phyloP scores from a whole-genome alignment of 2,797 vertebrate genomes.

The Pelochelys cantorii region DNA sequence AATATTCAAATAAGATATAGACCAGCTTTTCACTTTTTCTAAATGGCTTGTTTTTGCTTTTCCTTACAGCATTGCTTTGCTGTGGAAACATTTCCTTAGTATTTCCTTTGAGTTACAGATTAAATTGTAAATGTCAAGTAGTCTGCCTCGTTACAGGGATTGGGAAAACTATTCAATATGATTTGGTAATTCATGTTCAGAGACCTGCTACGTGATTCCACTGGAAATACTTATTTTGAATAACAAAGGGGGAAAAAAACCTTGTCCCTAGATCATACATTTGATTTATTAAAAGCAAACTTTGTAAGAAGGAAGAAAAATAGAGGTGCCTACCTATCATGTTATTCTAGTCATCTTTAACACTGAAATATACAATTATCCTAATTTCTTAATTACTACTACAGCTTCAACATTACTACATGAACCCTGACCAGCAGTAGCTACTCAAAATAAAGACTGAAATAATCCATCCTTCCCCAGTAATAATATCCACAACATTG shows the following conservation, averaged over 20 bases:
- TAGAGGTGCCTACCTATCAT: not conserved
- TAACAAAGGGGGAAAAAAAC: not conserved
- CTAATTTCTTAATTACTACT: not conserved
- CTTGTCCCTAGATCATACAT: not conserved
- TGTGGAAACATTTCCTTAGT: not conserved
- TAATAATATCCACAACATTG: not conserved
- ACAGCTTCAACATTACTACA: not conserved
- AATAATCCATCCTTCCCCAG: not conserved
- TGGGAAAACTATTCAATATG: not conserved
- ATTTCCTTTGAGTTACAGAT: slow-evolving; percentile 2
- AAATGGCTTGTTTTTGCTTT: not conserved
- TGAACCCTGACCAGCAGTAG: not conserved
- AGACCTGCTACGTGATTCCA: not conserved
- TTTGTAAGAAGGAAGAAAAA: not conserved
- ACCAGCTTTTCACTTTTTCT: not conserved
- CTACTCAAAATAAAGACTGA: not conserved
- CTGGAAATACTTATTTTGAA: not conserved
- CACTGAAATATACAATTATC: not conserved
- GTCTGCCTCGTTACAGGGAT: not conserved
- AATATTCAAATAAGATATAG: not conserved
- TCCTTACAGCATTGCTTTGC: not conserved
- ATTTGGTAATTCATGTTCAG: not conserved
- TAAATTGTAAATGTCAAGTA: not conserved
- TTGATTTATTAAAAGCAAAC: not conserved
- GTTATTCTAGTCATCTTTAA: not conserved